Evolutionary conservation across 64 coral and sea anemone species (phyloP).

Genomic region (Dendrophyllia cribrosa): DNA sequence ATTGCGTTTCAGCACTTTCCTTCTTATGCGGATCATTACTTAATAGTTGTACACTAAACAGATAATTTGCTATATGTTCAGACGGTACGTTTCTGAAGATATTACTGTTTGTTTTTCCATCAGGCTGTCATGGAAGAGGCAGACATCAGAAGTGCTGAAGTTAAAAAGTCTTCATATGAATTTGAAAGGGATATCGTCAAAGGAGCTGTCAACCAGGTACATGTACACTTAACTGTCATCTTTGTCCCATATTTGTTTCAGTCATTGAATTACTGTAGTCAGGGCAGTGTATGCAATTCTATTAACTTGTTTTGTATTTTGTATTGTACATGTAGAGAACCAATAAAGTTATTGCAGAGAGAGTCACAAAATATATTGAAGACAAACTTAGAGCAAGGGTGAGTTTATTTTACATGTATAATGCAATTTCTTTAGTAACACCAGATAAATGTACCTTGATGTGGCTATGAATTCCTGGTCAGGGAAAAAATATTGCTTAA

Average conservation of each 20-base stretch:
- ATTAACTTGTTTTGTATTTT: background rate
- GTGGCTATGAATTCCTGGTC: too few relatives aligned
- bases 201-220: slow-evolving; percentile 95
- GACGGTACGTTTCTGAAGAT: too few relatives aligned
- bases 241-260: too few relatives aligned
- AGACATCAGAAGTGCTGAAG: slow-evolving; percentile 98
- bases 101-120: background rate
- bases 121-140: slow-evolving; percentile 99
- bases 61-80: too few relatives aligned
- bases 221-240: background rate
- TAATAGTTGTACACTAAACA: too few relatives aligned
- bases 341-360: slow-evolving; percentile 96
- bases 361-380: slow-evolving; percentile 98
- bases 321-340: slow-evolving; percentile 79
- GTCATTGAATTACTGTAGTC: background rate
- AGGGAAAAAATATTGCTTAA: background rate
- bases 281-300: background rate
- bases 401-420: background rate
- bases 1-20: too few relatives aligned
- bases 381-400: slow-evolving; percentile 96
- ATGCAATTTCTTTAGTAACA: background rate
- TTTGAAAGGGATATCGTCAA: slow-evolving; percentile 99
- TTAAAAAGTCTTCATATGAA: slow-evolving; percentile 96
- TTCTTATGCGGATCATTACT: too few relatives aligned
- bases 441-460: too few relatives aligned